Conservation (phyloP, 1,140 invertebrate genomes). For the Mizuhopecten yessoensis region DNA sequence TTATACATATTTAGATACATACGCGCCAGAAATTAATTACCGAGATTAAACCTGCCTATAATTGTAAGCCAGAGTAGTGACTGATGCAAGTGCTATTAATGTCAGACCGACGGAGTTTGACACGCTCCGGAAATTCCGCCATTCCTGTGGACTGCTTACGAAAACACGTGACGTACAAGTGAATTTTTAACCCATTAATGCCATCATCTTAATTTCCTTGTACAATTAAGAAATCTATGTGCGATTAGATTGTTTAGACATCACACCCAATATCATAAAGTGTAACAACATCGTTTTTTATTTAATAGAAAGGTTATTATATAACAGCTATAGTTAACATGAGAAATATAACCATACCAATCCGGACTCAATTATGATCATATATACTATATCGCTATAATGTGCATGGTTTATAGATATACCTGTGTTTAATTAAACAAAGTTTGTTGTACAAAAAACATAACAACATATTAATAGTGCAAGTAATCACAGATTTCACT, state of each 20-base stretch:
- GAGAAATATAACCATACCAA: too few relatives aligned
- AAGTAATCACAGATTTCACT: too few relatives aligned
- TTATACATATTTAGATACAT: neutral
- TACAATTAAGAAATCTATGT: neutral
- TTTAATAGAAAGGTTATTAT: too few relatives aligned
- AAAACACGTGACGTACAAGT: neutral
- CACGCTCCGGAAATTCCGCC: constrained; percentile 12
- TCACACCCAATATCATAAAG: neutral
- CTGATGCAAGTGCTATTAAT: neutral
- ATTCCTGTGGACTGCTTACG: neutral
- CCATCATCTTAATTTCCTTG: constrained; percentile 5
- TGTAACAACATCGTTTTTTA: neutral
- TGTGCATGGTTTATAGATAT: too few relatives aligned
- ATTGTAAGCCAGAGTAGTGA: neutral
- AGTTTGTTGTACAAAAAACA: too few relatives aligned
- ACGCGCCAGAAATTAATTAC: neutral
- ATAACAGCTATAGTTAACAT: too few relatives aligned
- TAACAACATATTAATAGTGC: too few relatives aligned
- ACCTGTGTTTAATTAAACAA: too few relatives aligned
- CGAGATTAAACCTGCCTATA: neutral
- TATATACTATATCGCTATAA: too few relatives aligned
- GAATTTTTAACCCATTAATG: constrained; percentile 16
- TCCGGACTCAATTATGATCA: too few relatives aligned
- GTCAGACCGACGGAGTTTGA: neutral
- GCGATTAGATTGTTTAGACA: neutral